Evolutionary conservation across 2,113 vertebrate genomes (phyloP).

Genomic region (Ellobius talpinus): DNA sequence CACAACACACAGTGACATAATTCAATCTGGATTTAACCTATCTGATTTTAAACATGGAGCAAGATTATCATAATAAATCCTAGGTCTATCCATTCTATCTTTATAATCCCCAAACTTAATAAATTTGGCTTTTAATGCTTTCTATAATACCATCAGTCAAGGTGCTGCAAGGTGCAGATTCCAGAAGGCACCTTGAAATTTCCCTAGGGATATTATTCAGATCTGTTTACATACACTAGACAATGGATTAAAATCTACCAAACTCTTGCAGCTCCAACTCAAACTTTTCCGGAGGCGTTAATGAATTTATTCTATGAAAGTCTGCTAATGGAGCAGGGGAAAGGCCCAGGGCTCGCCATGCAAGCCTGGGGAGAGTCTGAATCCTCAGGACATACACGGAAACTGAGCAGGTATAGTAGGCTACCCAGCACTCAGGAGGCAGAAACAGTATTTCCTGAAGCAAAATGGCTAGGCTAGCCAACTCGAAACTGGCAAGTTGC

Average conservation of each 20-base stretch:
- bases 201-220: not conserved
- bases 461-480: not conserved
- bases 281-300: not conserved
- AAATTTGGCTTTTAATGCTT: not conserved
- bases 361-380: not conserved
- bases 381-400: not conserved
- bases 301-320: not conserved
- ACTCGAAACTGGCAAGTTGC: not conserved
- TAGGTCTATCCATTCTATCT: not conserved
- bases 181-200: not conserved
- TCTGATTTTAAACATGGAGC: not conserved
- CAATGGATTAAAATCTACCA: not conserved
- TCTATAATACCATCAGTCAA: not conserved
- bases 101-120: not conserved
- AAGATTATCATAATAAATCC: slow-evolving; percentile 10
- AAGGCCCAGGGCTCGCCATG: too few relatives aligned
- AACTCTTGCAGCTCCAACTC: not conserved
- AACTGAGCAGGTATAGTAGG: too few relatives aligned
- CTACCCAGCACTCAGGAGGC: not conserved
- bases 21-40: not conserved
- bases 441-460: not conserved
- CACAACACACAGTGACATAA: not conserved
- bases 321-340: too few relatives aligned
- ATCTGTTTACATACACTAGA: not conserved
- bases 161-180: not conserved